Evolutionary conservation across 2,888 invertebrate species (phyloP).

Genomic region (Drosophila melanosoma): DNA sequence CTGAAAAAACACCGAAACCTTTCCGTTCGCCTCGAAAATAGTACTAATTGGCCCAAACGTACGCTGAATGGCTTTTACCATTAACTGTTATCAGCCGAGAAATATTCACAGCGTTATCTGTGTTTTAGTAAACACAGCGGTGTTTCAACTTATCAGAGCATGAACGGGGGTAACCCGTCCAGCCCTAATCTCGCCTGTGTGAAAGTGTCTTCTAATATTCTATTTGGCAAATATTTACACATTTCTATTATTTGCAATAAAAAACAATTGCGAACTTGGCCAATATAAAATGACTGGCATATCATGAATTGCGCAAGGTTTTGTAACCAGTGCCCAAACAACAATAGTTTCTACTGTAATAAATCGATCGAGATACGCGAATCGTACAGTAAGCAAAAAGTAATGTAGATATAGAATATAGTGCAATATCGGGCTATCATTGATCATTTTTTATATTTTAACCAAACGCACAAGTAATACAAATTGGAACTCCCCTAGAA

Average conservation of each 20-base stretch:
- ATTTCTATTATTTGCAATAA: slow-evolving; percentile 23
- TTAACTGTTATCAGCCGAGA: slow-evolving; percentile 56
- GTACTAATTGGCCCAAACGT: slow-evolving; percentile 57
- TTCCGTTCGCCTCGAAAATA: slow-evolving; percentile 53
- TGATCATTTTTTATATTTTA: background rate
- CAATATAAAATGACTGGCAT: slow-evolving; percentile 1
- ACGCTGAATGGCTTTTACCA: slow-evolving; percentile 43
- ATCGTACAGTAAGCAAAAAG: background rate
- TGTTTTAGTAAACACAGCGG: slow-evolving; percentile 64
- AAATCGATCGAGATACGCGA: background rate
- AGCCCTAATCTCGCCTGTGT: slow-evolving; percentile 11
- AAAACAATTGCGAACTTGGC: background rate
- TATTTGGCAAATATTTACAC: slow-evolving; percentile 24
- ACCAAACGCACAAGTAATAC: background rate
- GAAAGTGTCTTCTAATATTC: slow-evolving; percentile 28
- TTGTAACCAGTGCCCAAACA: background rate
- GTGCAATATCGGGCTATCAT: background rate
- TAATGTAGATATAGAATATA: background rate
- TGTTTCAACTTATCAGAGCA: slow-evolving; percentile 65
- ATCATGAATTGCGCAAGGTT: slow-evolving; percentile 29
- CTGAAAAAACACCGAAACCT: slow-evolving; percentile 45
- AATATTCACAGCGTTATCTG: slow-evolving; percentile 53
- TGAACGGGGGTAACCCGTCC: slow-evolving; percentile 9
- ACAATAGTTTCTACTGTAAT: slow-evolving; percentile 1
- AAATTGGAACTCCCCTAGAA: background rate